phyloP scores from a whole-genome alignment of 2,797 vertebrate species.

The Sternarchorhynchus goeldii region DNA sequence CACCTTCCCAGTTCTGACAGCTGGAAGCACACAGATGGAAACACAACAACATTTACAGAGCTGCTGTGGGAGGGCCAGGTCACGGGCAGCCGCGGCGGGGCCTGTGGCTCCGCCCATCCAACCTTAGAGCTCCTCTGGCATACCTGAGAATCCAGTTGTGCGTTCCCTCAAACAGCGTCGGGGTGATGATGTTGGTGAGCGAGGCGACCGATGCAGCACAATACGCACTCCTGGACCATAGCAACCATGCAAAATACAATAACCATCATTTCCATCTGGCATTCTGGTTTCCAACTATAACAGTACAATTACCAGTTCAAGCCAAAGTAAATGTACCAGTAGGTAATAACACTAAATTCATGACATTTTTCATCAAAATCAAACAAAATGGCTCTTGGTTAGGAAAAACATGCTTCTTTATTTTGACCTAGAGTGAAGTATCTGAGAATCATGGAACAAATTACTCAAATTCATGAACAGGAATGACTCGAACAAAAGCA shows the following conservation, averaged over 20 bases:
- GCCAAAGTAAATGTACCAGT: too few relatives aligned
- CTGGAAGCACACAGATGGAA: slow-evolving; percentile 63
- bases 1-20: slow-evolving; percentile 98
- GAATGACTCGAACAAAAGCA: background rate
- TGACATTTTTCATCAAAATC: too few relatives aligned
- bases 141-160: slow-evolving; percentile 90
- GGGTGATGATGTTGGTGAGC: slow-evolving; percentile 86
- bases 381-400: too few relatives aligned
- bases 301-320: too few relatives aligned
- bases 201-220: slow-evolving; percentile 91
- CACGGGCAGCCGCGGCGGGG: background rate
- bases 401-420: too few relatives aligned
- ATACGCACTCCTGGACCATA: slow-evolving; percentile 84
- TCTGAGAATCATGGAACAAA: background rate
- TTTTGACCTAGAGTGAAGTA: too few relatives aligned
- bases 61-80: background rate
- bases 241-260: background rate
- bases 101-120: background rate
- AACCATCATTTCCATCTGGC: background rate
- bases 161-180: slow-evolving; percentile 85
- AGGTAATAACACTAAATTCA: too few relatives aligned
- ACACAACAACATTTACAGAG: background rate
- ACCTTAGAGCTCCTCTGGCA: background rate
- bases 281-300: too few relatives aligned
- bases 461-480: background rate